Evolutionary conservation across 2,797 vertebrate genomes (phyloP).

Genomic region (Fratercula arctica): DNA sequence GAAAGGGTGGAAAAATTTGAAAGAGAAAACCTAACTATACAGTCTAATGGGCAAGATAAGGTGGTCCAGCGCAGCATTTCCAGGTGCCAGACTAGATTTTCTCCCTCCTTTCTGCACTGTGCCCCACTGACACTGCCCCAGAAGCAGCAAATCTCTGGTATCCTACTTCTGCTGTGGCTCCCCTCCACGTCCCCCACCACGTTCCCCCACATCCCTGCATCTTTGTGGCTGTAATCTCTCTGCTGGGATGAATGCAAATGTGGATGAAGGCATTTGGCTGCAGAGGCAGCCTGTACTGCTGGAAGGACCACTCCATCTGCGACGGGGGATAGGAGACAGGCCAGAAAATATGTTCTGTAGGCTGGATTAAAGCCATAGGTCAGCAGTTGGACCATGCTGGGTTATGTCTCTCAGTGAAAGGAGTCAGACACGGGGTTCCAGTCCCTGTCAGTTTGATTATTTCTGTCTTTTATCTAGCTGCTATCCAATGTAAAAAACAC

Average conservation of each 20-base stretch:
- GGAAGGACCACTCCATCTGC: background rate
- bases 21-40: background rate
- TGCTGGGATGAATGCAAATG: background rate
- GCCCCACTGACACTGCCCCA: background rate
- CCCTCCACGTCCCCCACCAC: rapidly evolving
- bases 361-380: background rate
- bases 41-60: background rate
- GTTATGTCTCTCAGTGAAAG: background rate
- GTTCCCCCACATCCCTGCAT: background rate
- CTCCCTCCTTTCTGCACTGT: background rate
- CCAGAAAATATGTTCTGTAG: background rate
- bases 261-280: background rate
- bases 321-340: background rate
- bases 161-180: background rate
- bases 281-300: background rate
- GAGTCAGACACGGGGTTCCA: background rate
- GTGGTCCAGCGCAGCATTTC: background rate
- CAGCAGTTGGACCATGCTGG: background rate
- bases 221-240: background rate
- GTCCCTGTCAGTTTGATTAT: background rate
- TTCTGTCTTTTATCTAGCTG: background rate
- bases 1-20: background rate
- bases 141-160: background rate
- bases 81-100: background rate
- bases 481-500: background rate